Conservation (phyloP, 2,113 vertebrate genomes). For the Pachyramphus minor region DNA sequence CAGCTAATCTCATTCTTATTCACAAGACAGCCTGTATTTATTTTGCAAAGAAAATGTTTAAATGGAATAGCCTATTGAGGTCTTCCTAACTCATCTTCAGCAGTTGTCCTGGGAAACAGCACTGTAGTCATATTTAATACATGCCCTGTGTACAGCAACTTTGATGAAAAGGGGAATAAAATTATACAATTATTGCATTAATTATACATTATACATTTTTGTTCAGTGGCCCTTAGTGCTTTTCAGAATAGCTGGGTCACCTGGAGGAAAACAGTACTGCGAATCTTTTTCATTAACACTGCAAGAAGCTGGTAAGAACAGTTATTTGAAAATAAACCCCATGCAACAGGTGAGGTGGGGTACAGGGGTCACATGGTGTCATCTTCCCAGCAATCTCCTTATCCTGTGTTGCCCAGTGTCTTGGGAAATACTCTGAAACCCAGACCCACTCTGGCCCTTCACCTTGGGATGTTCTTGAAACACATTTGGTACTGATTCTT, state of each 20-base stretch:
- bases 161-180: conserved; percentile 54
- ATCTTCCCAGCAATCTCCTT: neutral
- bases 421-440: neutral
- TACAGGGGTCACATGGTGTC: neutral
- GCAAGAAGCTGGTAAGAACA: neutral
- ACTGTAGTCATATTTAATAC: conserved; percentile 62
- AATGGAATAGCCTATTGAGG: conserved; percentile 37
- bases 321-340: neutral
- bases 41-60: conserved; percentile 65
- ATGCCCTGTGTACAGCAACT: conserved; percentile 21
- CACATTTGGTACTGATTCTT: rapidly evolving
- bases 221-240: conserved; percentile 29
- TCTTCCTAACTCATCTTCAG: conserved; percentile 46
- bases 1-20: conserved; percentile 64
- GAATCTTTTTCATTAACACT: neutral
- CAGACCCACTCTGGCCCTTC: neutral
- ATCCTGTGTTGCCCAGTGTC: rapidly evolving
- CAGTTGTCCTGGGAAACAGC: conserved; percentile 42
- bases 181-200: conserved; percentile 63
- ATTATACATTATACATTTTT: conserved; percentile 60
- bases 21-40: conserved; percentile 64
- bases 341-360: neutral
- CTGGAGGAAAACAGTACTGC: neutral
- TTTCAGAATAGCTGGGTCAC: conserved; percentile 16
- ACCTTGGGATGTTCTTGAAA: neutral